Evolutionary conservation across 2,113 vertebrate genomes (phyloP), one percentile per base, ranked within the genome.

Genomic region (Lasiurus cinereus): DNA sequence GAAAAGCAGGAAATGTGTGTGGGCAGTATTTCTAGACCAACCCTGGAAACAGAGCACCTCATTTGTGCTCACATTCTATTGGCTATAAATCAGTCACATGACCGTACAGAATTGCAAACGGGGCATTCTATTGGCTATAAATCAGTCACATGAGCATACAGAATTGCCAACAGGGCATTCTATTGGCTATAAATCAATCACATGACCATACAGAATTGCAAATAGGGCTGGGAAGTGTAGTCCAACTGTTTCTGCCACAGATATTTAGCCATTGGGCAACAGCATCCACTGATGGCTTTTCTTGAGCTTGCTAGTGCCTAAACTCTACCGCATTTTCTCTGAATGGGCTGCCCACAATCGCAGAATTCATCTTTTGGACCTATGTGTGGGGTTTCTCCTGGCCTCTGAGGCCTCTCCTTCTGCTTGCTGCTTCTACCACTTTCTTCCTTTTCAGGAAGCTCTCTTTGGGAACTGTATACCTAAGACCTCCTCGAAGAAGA

Each of bases 331-430:
- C 87, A 88, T 88, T 93, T 93, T 74, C 59, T 69, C 62, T 95
- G 83, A 88, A 78, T 66, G 69, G 46, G 69, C 8, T 90, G 22
- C 54, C 73, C 86, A 31, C 66, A 92, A 88, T 77, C 90, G 67
- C 6, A 88, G 54, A 91, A 54, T 91, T 78, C 74, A 54, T 91
- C 90, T 83, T 93, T 89, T 90, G 87, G 94, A 92, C 56, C 27
- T 43, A 31, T 29, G 76, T 4, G 31, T 43, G 67, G 50, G n/a
- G 59, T 16, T 96, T 15, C 29, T 95, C 56, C 29, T 79, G 21
- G 62, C 88, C 74, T 62, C 59, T 69, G 86, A 64, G 62, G n/a
- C 33, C 69, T 83, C 27, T 83, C 56, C n/a, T 90, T 92, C 62
- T 92, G 59, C 72, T 39, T 46, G 6, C 52, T 90, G 83, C 29